Conservation (phyloP, 2,888 invertebrate species). For the Sipha maydis region DNA sequence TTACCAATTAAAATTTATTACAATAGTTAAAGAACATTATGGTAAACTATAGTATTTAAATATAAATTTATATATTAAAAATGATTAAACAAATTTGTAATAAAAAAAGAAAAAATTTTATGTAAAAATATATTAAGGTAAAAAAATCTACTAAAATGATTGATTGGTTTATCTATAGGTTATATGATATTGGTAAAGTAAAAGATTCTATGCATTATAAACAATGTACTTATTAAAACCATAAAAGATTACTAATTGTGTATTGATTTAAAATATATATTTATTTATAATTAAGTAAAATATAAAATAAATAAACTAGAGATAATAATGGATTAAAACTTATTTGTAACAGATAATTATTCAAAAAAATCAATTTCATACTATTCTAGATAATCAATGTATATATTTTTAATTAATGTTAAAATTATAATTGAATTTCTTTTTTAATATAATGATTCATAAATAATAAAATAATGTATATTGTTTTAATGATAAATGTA, state of each 20-base stretch:
- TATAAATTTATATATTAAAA: background rate
- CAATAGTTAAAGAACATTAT: background rate
- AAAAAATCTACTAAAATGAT: no score
- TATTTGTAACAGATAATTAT: background rate
- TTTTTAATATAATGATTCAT: no score
- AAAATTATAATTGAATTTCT: no score
- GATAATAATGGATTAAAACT: background rate
- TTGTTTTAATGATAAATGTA: no score
- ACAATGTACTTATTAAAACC: background rate
- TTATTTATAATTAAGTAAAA: background rate
- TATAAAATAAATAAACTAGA: background rate
- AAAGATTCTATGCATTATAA: background rate
- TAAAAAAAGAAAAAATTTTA: background rate
- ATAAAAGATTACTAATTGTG: background rate
- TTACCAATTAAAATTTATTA: background rate
- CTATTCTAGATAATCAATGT: background rate
- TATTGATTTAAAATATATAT: background rate
- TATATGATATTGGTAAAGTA: background rate
- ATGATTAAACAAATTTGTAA: background rate
- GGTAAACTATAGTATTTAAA: background rate
- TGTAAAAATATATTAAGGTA: no score
- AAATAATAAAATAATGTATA: no score
- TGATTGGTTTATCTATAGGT: background rate
- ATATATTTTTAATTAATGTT: background rate
- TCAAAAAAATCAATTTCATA: background rate